Percentiles rank a stretch among this genome's conserved stretches.
These are phyloP conservation scores for Mercenaria mercenaria DNA, from an alignment of 1,140 invertebrate genomes.

Conservation along the genomic window DNA sequence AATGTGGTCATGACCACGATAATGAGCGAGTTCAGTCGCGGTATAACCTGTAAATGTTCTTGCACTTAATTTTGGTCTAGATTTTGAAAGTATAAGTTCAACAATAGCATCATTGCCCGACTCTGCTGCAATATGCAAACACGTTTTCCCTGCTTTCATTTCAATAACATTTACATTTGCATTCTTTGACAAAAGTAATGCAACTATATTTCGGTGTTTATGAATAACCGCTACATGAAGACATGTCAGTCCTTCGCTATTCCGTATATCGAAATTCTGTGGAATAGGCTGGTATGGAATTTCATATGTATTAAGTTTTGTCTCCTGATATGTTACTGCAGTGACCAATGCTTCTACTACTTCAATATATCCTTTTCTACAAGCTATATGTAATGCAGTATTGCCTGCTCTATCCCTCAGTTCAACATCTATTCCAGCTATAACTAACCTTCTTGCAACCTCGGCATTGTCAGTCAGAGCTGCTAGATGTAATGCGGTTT, in stretches of 20 bases:
- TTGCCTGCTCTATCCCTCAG: constrained; percentile 67
- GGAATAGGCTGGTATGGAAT: constrained; percentile 86
- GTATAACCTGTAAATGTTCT: constrained; percentile 66
- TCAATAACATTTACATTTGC: constrained; percentile 90
- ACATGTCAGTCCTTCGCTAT: constrained; percentile 93
- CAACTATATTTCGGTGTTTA: constrained; percentile 22
- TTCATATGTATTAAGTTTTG: constrained; percentile 56
- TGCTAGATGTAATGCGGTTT: constrained; percentile 91
- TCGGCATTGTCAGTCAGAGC: constrained; percentile 89
- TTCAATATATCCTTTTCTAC: constrained; percentile 89
- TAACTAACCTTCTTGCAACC: constrained; percentile 89
- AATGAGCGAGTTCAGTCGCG: constrained; percentile 64
- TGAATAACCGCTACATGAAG: constrained; percentile 66
- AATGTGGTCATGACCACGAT: constrained; percentile 48
- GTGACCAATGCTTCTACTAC: constrained; percentile 87
- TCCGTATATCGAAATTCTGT: constrained; percentile 89
- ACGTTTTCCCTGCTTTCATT: constrained; percentile 72
- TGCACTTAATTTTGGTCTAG: constrained; percentile 51
- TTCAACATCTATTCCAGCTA: constrained; percentile 88
- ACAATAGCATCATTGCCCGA: constrained; percentile 52
- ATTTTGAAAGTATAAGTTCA: constrained; percentile 38
- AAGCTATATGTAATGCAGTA: constrained; percentile 94
- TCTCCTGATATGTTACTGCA: constrained; percentile 64
- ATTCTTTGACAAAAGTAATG: constrained; percentile 55
- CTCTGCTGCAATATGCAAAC: constrained; percentile 73